phyloP scores from a whole-genome alignment of 2,888 invertebrate genomes.

The Lapara coniferarum region DNA sequence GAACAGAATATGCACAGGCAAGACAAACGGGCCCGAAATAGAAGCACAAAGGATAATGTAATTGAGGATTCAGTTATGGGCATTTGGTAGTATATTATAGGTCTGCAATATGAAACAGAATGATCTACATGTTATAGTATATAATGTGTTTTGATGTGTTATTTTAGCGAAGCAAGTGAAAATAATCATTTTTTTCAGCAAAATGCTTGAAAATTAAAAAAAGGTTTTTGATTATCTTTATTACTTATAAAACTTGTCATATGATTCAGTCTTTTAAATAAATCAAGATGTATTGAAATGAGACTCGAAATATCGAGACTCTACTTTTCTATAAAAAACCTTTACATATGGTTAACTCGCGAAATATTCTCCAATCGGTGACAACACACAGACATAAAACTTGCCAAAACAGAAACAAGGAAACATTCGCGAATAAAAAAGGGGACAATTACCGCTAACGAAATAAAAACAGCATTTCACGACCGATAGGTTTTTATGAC shows the following conservation, averaged over 20 bases:
- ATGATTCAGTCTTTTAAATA: too few species aligned
- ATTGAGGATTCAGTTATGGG: conserved; percentile 14
- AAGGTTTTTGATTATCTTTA: too few species aligned
- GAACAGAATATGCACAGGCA: conserved; percentile 20
- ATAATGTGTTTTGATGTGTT: too few species aligned
- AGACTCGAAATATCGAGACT: too few species aligned
- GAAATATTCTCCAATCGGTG: not conserved
- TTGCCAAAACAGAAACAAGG: conserved; percentile 1
- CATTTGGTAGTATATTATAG: conserved; percentile 3
- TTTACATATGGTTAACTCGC: too few species aligned
- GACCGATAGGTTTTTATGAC: conserved; percentile 16
- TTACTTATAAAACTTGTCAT: too few species aligned
- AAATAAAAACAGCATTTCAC: conserved; percentile 12
- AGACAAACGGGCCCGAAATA: conserved; percentile 12
- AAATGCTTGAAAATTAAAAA: too few species aligned
- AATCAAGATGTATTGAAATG: too few species aligned
- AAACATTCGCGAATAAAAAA: not conserved
- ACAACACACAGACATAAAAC: not conserved
- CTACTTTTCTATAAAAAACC: too few species aligned
- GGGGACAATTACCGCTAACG: conserved; percentile 13
- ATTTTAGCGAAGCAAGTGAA: too few species aligned
- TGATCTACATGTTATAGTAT: not conserved
- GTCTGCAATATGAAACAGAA: not conserved
- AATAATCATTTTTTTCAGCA: too few species aligned
- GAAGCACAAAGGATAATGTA: conserved; percentile 23